Evolutionary conservation across 2,888 invertebrate species (phyloP), one percentile per base, ranked within the genome.

Genomic region (Lasius fuliginosus): DNA sequence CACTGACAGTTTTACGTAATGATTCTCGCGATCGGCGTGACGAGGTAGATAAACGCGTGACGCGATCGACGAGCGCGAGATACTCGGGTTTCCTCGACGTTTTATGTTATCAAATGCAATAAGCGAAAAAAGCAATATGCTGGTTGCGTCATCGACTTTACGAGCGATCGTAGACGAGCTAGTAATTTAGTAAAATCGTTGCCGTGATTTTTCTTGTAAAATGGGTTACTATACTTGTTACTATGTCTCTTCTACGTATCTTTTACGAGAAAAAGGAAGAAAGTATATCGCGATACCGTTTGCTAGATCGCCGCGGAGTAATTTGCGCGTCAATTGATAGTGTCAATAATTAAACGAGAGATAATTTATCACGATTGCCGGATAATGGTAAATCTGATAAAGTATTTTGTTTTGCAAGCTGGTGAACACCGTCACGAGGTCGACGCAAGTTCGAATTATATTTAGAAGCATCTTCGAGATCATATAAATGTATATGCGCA

Each of bases 1-100:
- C 30, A 12, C 5, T 73, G 60, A 60, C 42, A n/a, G 18, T n/a
- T 42, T 73, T 73, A 74, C 12, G 42, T 42, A 42, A 74, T 42
- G 3, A 11, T 12, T 60, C 18, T 11, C 12, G 27, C 30, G 30
- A 40, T 18, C 12, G 27, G n/a, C 36, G 3, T 5, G 6, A 11
- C 18, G 27, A 12, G 2, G 3, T 12, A 33, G 12, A 53, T n/a
- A 33, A 11, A 71, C 23, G 23, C 4, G 1, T 6, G 15, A 6
- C 3, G 69, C 53, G 36, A 56, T 9, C 23, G 12, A 4, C 23
- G 15, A n/a, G 9, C 6, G 11, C 30, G n/a, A 36, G n/a, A 23
- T 1, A n/a, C n/a, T 23, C 3, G 3, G 2, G 12, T 58, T 40
- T 27, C 12, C 1, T 12, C 5, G 11, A 6, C 3, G 1, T 58